These are phyloP conservation scores for Oryzias curvinotus DNA, from an alignment of 2,113 vertebrate species.

Conservation along the genomic window DNA sequence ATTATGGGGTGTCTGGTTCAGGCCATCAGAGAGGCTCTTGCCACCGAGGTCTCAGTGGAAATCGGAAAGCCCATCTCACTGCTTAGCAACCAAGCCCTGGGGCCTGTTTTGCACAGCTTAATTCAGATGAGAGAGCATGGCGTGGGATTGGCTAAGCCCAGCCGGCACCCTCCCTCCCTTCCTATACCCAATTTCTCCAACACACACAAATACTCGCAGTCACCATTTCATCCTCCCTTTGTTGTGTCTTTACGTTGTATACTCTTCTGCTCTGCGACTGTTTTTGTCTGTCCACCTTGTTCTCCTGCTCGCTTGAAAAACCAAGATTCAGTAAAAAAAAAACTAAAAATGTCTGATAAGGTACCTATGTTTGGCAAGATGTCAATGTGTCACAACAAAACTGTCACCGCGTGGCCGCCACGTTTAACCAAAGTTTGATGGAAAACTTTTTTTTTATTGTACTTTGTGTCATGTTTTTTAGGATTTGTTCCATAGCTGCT, in stretches of 20 bases:
- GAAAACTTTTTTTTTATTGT: not conserved
- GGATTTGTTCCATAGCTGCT: not conserved
- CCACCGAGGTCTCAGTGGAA: conserved; percentile 77
- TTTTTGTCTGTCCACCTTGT: conserved; percentile 25
- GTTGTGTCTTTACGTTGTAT: conserved; percentile 26
- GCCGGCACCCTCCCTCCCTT: conserved; percentile 17
- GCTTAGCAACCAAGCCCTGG: conserved; percentile 83
- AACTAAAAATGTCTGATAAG: not conserved
- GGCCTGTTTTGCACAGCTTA: conserved; percentile 83
- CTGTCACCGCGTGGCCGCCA: not conserved
- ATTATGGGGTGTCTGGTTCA: conserved; percentile 75
- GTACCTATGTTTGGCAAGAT: conserved; percentile 1
- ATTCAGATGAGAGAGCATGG: conserved; percentile 78
- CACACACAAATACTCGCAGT: conserved; percentile 27
- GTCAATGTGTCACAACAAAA: not conserved
- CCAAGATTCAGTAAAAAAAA: conserved; percentile 13
- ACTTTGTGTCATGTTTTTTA: conserved; percentile 7
- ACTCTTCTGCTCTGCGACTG: conserved; percentile 19
- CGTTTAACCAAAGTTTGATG: conserved; percentile 4
- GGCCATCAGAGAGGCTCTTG: conserved; percentile 73
- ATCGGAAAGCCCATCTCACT: conserved; percentile 77
- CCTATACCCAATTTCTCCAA: conserved; percentile 3
- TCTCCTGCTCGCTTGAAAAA: conserved; percentile 11
- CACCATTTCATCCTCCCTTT: conserved; percentile 26
- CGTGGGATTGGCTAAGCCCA: conserved; percentile 72